phyloP scores from a whole-genome alignment of 2,113 vertebrate genomes.

The Macrotis lagotis region DNA sequence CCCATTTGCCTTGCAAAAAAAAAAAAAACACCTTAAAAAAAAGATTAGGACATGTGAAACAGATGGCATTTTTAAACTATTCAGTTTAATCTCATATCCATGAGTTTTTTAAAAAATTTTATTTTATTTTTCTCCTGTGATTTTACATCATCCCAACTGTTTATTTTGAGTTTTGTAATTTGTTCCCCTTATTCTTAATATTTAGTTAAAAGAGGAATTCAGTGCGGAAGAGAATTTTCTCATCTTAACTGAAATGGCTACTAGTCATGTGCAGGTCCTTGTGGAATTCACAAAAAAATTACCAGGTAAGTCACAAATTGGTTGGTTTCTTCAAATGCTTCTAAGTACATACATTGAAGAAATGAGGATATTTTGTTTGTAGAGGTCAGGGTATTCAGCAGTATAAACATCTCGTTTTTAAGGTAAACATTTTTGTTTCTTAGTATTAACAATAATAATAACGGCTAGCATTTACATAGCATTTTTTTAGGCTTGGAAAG shows the following conservation, averaged over 20 bases:
- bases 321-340: neutral
- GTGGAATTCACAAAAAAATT: constrained; percentile 99
- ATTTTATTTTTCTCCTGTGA: constrained; percentile 26
- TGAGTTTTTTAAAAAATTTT: neutral
- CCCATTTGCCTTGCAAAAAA: no score
- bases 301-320: constrained; percentile 86
- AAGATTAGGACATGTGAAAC: constrained; percentile 32
- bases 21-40: no score
- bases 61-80: neutral
- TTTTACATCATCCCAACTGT: constrained; percentile 45
- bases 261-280: constrained; percentile 96
- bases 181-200: constrained; percentile 71
- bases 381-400: constrained; percentile 5
- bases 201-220: constrained; percentile 94
- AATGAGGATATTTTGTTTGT: neutral
- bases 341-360: neutral
- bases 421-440: neutral
- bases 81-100: no score
- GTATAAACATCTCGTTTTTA: constrained; percentile 13
- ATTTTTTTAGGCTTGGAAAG: neutral
- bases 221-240: constrained; percentile 96
- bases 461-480: neutral
- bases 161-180: constrained; percentile 58
- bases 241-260: constrained; percentile 97
- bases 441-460: neutral